These are phyloP conservation scores for Henricia sp. DNA, from an alignment of 53 echinoderm and acorn worm species.

Conservation along the genomic window DNA sequence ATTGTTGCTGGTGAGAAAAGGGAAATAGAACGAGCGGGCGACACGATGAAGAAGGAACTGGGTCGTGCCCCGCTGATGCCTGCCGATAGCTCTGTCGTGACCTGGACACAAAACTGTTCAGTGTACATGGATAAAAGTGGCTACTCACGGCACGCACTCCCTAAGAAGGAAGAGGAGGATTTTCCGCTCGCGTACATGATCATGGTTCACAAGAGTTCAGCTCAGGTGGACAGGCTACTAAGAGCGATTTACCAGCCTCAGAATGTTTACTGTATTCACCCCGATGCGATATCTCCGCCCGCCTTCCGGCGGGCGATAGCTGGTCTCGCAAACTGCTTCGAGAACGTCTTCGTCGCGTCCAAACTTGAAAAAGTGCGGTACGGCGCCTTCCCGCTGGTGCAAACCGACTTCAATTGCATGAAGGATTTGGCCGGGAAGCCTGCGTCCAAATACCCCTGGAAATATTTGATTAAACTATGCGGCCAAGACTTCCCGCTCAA, in stretches of 20 bases:
- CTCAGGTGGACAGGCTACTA: constrained; percentile 70
- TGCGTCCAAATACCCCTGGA: constrained; percentile 51
- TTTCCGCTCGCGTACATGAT: constrained; percentile 81
- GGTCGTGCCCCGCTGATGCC: no score
- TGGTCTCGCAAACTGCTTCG: constrained; percentile 67
- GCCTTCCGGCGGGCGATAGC: constrained; percentile 57
- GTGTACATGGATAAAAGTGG: constrained; percentile 44
- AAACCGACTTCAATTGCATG: constrained; percentile 80
- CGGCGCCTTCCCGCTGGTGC: constrained; percentile 40
- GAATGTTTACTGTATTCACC: constrained; percentile 77
- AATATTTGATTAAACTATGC: constrained; percentile 78
- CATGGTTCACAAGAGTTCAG: constrained; percentile 58
- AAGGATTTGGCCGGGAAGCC: constrained; percentile 42
- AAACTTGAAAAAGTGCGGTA: constrained; percentile 66
- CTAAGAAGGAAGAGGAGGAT: constrained; percentile 57
- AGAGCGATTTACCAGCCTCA: constrained; percentile 82
- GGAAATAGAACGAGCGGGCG: no score
- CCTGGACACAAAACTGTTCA: constrained; percentile 63
- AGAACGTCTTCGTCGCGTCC: constrained; percentile 77
- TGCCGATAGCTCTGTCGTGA: no score
- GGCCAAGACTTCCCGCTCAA: constrained; percentile 89
- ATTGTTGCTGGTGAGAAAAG: no score
- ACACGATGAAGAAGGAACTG: no score
- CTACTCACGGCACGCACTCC: no score
- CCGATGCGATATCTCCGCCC: constrained; percentile 59